Evolutionary conservation across 2,888 invertebrate species (phyloP), one percentile per base, ranked within the genome.

Genomic region (Amiota communis): DNA sequence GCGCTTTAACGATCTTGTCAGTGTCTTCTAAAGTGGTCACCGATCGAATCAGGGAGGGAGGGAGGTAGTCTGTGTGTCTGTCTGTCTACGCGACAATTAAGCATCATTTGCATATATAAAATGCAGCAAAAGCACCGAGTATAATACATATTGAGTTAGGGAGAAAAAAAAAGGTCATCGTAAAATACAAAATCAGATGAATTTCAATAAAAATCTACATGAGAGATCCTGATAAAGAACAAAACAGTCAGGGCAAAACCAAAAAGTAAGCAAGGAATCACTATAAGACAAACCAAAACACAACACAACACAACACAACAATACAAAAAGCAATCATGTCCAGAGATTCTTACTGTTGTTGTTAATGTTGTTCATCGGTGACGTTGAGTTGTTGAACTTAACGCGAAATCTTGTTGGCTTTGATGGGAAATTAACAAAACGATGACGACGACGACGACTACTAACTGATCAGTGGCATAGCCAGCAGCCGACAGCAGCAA

Each of bases 381-480:
- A 83, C 80, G 86, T 75, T 71, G 61, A 85, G 82, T 80, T 83
- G 87, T 85, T 86, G 85, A 88, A 87, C 88, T 87, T 85, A 87
- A 84, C 86, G 85, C 84, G 82, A 85, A 87, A 87, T 87, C 87
- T 82, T 83, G 77, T 77, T 80, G 77, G 78, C 73, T 81, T 79
- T 77, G 82, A 79, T 86, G 84, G 80, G 84, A 88, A 86, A 84
- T 86, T 81, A 80, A 82, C 78, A 78, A 80, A 79, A 76, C 75
- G 76, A 72, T 59, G 73, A 69, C 59, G 68, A 75, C 65, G 74
- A 56, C 57, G 47, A 72, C 20, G 61, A 72, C 61, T 51, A 65
- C 51, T 36, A 17, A 48, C 65, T 48, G 48, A 65, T 65, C 48
- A 46, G 46, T 36, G 63, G 23, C 15, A 20, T 17, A 17, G 48